Base-by-base conservation (phyloP, 1,140 invertebrate species). In the Polyergus mexicanus region DNA sequence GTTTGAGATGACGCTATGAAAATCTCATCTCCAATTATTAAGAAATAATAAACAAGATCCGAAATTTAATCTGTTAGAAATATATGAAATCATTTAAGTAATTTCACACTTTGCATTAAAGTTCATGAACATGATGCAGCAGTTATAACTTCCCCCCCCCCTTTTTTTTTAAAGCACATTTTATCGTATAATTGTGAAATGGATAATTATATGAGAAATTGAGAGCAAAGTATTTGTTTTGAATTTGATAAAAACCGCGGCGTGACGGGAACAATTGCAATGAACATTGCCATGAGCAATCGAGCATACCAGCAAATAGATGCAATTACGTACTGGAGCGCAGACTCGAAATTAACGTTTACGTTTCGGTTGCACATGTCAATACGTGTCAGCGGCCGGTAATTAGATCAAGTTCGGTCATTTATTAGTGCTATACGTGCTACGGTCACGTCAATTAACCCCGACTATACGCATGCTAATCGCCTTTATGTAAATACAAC, bases 391-490 rank as follows among this genome's bases (percentile, higher is more conserved):
- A 47, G 65, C 85, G 84, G 8, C 41, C 32, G 87, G 85, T 91
- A 93, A 93, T 92, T 92, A 91, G 91, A 93, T 92, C 86, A 92
- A 92, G 91, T 92, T 92, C 89, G 89, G 71, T 58, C 89, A 86
- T 92, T 92, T 89, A 92, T 92, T 92, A 88, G 89, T 78, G 77
- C 66, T 72, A 54, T 66, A 84, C 58, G 86, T 72, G 68, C 81
- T 62, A 76, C 78, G 75, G 83, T 76, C 81, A 85, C 88, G 77
- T 86, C 89, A 91, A 92, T 92, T 92, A 87, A 77, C 65, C 68
- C 60, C 66, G 22, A 56, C 84, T 90, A 85, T 80, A 76, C 80
- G 88, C 86, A 90, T 91, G 85, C 88, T 93, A 91, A 92, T 91
- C 86, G 83, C 84, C 88, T 90, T 91, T 92, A 92, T 92, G 91